A percentile compares a stretch with the other conserved stretches of the same genome.
These are phyloP conservation scores for Agonopterix alstromeriana DNA, from an alignment of 2,888 invertebrate species.

Conservation along the genomic window DNA sequence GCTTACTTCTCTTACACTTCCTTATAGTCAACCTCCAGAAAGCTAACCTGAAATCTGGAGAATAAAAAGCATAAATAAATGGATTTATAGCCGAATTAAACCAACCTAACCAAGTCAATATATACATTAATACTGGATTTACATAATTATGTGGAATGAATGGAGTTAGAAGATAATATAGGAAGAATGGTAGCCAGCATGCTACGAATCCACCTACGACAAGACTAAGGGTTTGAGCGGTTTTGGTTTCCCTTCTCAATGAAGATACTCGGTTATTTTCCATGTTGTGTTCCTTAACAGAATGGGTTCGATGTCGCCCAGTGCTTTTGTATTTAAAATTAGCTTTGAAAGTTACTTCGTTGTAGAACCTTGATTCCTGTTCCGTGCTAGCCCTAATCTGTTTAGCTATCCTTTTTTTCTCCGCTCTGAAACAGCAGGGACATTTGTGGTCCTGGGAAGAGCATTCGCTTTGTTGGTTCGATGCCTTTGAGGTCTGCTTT, in stretches of 20 bases:
- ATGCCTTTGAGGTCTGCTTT: constrained; percentile 50
- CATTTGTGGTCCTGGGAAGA: constrained; percentile 59
- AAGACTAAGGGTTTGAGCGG: constrained; percentile 90
- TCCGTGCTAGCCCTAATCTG: constrained; percentile 36
- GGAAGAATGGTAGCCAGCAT: constrained; percentile 93
- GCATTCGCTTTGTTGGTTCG: constrained; percentile 51
- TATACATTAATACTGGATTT: constrained; percentile 80
- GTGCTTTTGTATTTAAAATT: constrained; percentile 63
- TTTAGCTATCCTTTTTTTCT: constrained; percentile 46
- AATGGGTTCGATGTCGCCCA: constrained; percentile 64
- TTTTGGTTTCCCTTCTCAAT: constrained; percentile 88
- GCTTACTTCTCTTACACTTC: constrained; percentile 75
- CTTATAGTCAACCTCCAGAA: constrained; percentile 89
- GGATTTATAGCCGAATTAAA: constrained; percentile 94
- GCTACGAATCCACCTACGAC: constrained; percentile 93
- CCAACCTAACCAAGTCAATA: constrained; percentile 93
- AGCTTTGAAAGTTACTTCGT: constrained; percentile 62
- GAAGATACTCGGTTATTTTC: constrained; percentile 81
- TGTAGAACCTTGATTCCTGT: constrained; percentile 50
- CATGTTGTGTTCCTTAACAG: constrained; percentile 65
- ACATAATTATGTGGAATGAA: constrained; percentile 81
- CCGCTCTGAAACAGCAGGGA: constrained; percentile 58
- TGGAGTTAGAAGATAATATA: constrained; percentile 87
- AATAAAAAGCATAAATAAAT: constrained; percentile 93
- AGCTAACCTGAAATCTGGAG: constrained; percentile 89